Conservation (phyloP, 2,797 vertebrate species). For the Mormyrops boulengeri region DNA sequence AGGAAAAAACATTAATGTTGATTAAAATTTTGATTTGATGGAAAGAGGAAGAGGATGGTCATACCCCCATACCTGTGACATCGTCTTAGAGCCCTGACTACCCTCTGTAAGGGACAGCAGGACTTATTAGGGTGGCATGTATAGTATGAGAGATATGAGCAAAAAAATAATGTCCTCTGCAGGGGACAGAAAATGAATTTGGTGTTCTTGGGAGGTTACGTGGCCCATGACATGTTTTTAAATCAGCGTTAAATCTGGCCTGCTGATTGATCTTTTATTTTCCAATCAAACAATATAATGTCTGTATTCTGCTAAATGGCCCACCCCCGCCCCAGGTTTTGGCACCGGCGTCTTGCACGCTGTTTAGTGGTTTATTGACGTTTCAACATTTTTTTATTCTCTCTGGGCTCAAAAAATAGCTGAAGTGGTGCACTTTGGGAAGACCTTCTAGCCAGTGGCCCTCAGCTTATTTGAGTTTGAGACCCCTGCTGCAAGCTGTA, state of each 20-base stretch:
- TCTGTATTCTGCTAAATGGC: background rate
- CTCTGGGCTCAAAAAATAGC: background rate
- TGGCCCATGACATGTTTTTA: background rate
- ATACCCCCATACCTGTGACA: background rate
- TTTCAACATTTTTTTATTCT: background rate
- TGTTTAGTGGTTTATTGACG: background rate
- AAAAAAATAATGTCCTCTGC: background rate
- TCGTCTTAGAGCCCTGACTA: background rate
- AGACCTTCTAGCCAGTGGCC: background rate
- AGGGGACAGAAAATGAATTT: background rate
- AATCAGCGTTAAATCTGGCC: background rate
- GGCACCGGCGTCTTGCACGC: background rate
- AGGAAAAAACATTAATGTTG: background rate
- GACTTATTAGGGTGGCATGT: background rate
- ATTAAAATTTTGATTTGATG: background rate
- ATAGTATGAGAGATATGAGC: background rate
- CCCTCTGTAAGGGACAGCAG: background rate
- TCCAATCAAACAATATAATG: background rate
- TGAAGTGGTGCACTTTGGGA: background rate
- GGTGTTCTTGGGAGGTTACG: background rate
- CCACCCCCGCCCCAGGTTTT: background rate
- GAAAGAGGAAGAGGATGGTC: background rate
- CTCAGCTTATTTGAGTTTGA: background rate
- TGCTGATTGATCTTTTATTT: background rate
- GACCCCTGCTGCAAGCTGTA: background rate